Evolutionary conservation across 1,140 invertebrate genomes (phyloP).

Genomic region (Chymomyza costata): DNA sequence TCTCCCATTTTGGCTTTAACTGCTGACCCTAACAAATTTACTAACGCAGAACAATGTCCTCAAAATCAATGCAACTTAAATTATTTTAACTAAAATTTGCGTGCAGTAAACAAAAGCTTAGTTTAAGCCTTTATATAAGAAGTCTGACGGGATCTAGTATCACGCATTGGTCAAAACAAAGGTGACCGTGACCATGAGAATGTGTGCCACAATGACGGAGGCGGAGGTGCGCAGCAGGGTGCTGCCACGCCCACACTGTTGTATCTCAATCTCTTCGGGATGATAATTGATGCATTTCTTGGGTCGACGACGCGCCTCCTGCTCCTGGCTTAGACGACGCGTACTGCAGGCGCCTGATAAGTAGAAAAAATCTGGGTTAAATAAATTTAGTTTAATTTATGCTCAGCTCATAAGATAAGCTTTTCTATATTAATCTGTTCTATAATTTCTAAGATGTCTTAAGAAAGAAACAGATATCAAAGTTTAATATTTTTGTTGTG

Average conservation of each 20-base stretch:
- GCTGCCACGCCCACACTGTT: slow-evolving; percentile 80
- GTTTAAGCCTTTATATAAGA: slow-evolving; percentile 2
- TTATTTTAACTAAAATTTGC: too few species aligned
- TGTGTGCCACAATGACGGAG: slow-evolving; percentile 52
- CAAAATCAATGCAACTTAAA: too few species aligned
- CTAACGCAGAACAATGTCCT: too few species aligned
- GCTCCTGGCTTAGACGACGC: slow-evolving; percentile 77
- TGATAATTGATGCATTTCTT: slow-evolving; percentile 91
- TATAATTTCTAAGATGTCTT: too few species aligned
- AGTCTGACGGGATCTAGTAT: slow-evolving; percentile 57
- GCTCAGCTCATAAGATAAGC: too few species aligned
- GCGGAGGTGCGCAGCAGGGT: slow-evolving; percentile 47
- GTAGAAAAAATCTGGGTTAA: neutral
- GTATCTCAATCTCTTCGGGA: slow-evolving; percentile 88
- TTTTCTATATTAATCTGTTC: too few species aligned
- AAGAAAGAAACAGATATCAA: too few species aligned
- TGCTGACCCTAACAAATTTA: too few species aligned
- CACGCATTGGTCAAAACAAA: slow-evolving; percentile 69
- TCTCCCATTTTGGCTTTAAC: slow-evolving; percentile 28
- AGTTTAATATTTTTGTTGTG: too few species aligned
- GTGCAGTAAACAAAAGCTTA: too few species aligned
- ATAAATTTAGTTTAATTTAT: too few species aligned
- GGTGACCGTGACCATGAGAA: slow-evolving; percentile 65
- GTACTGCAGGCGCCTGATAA: slow-evolving; percentile 75
- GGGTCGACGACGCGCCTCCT: slow-evolving; percentile 82